phyloP scores from a whole-genome alignment of 2,797 vertebrate species.

The Salarias fasciatus region DNA sequence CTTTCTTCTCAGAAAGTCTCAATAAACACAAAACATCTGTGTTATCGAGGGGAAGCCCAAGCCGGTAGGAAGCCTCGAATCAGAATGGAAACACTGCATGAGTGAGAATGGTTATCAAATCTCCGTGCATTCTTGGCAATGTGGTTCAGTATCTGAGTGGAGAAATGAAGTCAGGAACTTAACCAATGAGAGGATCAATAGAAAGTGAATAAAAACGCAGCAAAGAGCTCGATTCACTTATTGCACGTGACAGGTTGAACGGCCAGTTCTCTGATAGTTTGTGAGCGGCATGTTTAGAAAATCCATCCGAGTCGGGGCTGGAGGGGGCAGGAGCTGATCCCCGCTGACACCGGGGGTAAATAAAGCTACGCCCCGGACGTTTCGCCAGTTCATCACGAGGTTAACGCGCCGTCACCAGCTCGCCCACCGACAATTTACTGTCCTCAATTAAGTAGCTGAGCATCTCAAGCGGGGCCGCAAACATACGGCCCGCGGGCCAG shows the following conservation, averaged over 20 bases:
- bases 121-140: neutral
- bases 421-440: no score
- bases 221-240: conserved; percentile 1
- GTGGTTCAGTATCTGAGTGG: neutral
- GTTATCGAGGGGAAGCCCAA: neutral
- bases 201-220: conserved; percentile 1
- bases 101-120: neutral
- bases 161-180: conserved; percentile 5
- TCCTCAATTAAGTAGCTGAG: no score
- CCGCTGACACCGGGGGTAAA: no score
- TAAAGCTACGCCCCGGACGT: no score
- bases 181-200: conserved; percentile 19
- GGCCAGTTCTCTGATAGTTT: neutral
- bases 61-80: no score
- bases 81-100: neutral
- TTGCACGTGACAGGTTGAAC: neutral
- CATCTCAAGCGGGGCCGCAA: no score
- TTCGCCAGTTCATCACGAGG: no score
- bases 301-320: no score
- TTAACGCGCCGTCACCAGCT: no score
- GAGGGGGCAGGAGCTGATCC: no score
- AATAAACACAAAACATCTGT: neutral
- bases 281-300: no score
- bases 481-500: no score
- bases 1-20: neutral